Percentiles rank a stretch among this genome's conserved stretches.
These are phyloP conservation scores for Spicauda simplicius DNA, from an alignment of 2,888 invertebrate genomes.

Conservation along the genomic window DNA sequence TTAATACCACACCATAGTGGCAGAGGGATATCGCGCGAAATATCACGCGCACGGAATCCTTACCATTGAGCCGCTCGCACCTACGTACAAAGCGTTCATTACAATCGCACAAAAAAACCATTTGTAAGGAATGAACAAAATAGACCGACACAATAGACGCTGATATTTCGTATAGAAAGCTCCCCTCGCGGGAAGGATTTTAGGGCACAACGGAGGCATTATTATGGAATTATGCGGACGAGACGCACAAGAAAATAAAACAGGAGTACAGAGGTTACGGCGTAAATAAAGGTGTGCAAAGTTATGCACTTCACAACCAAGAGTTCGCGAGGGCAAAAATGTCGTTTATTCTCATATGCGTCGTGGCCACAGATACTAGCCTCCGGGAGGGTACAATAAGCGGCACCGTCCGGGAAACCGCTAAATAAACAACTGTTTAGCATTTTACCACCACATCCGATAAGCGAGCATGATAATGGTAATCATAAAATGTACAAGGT, in stretches of 20 bases:
- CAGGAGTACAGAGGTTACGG: constrained; percentile 74
- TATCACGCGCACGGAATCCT: constrained; percentile 55
- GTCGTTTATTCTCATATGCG: constrained; percentile 54
- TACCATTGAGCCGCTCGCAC: constrained; percentile 72
- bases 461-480: constrained; percentile 65
- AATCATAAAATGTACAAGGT: constrained; percentile 65
- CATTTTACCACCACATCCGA: constrained; percentile 73
- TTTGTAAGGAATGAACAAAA: constrained; percentile 74
- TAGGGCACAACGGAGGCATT: constrained; percentile 70
- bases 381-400: constrained; percentile 4
- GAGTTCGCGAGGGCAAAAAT: constrained; percentile 55
- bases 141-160: constrained; percentile 73
- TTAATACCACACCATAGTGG: constrained; percentile 43
- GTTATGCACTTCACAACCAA: constrained; percentile 62
- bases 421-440: constrained; percentile 70
- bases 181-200: constrained; percentile 71
- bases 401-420: constrained; percentile 59
- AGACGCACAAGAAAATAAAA: constrained; percentile 77
- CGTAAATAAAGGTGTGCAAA: constrained; percentile 61
- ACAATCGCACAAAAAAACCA: constrained; percentile 73
- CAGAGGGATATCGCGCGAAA: constrained; percentile 54
- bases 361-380: constrained; percentile 10
- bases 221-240: constrained; percentile 75
- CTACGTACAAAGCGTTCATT: constrained; percentile 80
- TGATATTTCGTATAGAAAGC: constrained; percentile 79